Conservation (phyloP, 1,140 invertebrate species). For the Acyrthosiphon pisum region DNA sequence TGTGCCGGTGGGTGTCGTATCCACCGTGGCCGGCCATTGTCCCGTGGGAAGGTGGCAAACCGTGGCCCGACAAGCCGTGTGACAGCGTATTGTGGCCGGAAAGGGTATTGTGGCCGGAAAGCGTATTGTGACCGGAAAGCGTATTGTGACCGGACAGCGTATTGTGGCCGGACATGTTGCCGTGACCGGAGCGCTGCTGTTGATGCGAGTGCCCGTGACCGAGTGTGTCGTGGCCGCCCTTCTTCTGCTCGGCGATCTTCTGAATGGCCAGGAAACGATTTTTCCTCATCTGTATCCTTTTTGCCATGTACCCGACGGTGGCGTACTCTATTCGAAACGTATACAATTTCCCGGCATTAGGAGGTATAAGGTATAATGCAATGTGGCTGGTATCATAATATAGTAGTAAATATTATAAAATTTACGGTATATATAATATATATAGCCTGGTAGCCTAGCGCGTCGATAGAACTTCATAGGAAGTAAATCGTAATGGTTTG, state of each 20-base stretch:
- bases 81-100: constrained; percentile 14
- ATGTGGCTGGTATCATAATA: no score
- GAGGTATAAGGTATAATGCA: background rate
- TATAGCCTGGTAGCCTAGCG: no score
- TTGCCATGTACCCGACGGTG: constrained; percentile 93
- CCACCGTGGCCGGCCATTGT: background rate
- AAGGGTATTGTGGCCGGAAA: background rate
- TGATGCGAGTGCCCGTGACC: constrained; percentile 20
- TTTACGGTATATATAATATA: no score
- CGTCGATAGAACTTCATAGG: no score
- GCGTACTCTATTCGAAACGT: constrained; percentile 79
- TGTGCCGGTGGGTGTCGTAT: constrained; percentile 41
- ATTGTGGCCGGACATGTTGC: constrained; percentile 13
- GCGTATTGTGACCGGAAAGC: no score
- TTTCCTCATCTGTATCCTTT: constrained; percentile 93
- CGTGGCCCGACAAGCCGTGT: background rate
- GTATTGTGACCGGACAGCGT: constrained; percentile 20
- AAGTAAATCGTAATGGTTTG: no score
- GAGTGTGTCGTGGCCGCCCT: constrained; percentile 67
- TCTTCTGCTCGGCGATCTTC: constrained; percentile 89
- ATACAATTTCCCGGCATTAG: background rate
- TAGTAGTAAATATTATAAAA: no score
- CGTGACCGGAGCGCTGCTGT: constrained; percentile 5
- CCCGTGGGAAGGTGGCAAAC: background rate
- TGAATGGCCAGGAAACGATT: constrained; percentile 85